Conservation (phyloP, 2,113 vertebrate genomes). For the Todiramphus saurophagus region DNA sequence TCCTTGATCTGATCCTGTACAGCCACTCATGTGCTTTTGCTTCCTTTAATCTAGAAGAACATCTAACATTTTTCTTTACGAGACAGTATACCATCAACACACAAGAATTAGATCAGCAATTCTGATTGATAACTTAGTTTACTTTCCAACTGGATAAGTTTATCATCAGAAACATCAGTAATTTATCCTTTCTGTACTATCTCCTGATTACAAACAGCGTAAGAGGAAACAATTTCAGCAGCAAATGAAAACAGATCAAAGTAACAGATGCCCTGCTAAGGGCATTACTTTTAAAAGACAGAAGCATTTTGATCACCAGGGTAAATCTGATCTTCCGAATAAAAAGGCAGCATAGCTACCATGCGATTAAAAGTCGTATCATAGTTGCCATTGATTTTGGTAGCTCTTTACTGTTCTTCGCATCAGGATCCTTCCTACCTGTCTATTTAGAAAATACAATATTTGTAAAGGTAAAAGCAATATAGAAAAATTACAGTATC, state of each 20-base stretch:
- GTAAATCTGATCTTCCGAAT: background rate
- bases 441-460: background rate
- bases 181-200: conserved; percentile 16
- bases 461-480: background rate
- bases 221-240: conserved; percentile 36
- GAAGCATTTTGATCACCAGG: conserved; percentile 4
- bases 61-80: background rate
- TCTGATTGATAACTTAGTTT: conserved; percentile 19
- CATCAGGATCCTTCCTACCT: background rate
- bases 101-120: conserved; percentile 15
- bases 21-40: background rate
- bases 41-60: conserved; percentile 8
- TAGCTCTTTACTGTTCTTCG: background rate
- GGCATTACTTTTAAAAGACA: background rate
- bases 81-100: background rate
- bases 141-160: background rate
- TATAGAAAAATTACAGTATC: background rate
- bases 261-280: conserved; percentile 2
- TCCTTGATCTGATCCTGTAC: conserved; percentile 13
- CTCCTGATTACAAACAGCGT: background rate
- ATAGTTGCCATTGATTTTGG: background rate
- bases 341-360: background rate
- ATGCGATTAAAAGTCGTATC: background rate
- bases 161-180: conserved; percentile 13
- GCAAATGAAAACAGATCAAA: conserved; percentile 32